These are phyloP conservation scores for Deroplatys truncata DNA, from an alignment of 2,888 invertebrate species.

Conservation along the genomic window DNA sequence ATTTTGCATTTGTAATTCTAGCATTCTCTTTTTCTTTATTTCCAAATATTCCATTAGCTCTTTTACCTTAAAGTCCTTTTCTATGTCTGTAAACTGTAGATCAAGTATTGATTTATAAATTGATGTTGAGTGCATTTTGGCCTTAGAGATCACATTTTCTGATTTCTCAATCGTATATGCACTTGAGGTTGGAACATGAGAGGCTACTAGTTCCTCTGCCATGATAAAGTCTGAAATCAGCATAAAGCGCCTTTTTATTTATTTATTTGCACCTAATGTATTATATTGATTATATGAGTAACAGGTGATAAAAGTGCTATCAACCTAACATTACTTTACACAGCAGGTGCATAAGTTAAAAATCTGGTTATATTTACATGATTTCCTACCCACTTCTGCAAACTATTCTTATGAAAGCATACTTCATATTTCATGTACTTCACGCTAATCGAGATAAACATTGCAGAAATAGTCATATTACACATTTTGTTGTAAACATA, in stretches of 20 bases:
- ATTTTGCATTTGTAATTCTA: not conserved
- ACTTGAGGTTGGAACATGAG: not conserved
- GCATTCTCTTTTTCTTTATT: not conserved
- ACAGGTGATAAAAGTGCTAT: too few relatives aligned
- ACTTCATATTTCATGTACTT: too few relatives aligned
- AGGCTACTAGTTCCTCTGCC: not conserved
- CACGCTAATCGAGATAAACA: too few relatives aligned
- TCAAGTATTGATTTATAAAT: not conserved
- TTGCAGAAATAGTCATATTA: too few relatives aligned
- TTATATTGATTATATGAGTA: too few relatives aligned
- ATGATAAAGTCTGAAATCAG: not conserved
- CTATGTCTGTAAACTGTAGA: not conserved
- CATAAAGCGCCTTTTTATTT: not conserved
- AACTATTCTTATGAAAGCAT: too few relatives aligned
- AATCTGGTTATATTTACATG: too few relatives aligned
- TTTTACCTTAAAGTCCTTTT: not conserved
- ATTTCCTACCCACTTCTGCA: too few relatives aligned
- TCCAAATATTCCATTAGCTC: not conserved
- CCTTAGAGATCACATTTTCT: not conserved
- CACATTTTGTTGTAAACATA: too few relatives aligned
- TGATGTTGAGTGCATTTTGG: not conserved
- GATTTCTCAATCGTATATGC: not conserved
- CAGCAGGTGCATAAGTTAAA: too few relatives aligned
- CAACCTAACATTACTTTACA: too few relatives aligned
- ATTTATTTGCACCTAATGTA: too few relatives aligned